Base-by-base conservation (phyloP, 2,888 invertebrate species). In the Salticus scenicus region DNA sequence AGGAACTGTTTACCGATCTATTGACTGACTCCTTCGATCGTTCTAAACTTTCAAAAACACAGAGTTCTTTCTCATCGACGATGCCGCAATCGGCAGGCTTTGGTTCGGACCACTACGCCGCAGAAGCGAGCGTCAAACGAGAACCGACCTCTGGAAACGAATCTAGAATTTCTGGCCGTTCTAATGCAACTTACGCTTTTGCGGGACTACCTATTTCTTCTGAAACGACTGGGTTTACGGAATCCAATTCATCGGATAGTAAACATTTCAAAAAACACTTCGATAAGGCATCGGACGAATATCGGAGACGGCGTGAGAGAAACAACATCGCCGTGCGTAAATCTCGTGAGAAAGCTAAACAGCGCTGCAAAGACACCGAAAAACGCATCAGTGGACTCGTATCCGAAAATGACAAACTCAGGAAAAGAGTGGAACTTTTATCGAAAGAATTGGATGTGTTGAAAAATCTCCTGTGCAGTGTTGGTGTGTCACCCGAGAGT, bases 271-370 rank as follows among this genome's bases (percentile, higher is more conserved):
- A 87, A 24, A 87, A 87, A 66, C 24, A 64, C 27, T 27, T 87
- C 66, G 87, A 87, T 92, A 98, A 98, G 92, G 96, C 96, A 88
- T 97, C 96, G 89, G 97, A 97, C 90, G 98, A 98, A 91, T 98
- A 98, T 92, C 93, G 97, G 89, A 93, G 97, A 88, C 93, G 98
- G 88, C 93, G 98, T 64, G 98, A 98, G 90, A 93, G 98, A 89
- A 98, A 98, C 92, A 98, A 98, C 91, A 97, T 98, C 89, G 98
- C 98, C 1, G 98, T 98, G 83, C 93, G 98, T 88, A 98, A 98
- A 91, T 97, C 97, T 83, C 94, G 98, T 88, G 98, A 98, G 92
- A 98, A 98, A 93, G 98, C 98, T 81, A 98, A 98, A 92, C 95
- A 97, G 85, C 94, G 97, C 77, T 97, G 97, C 80, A 93, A 96